A percentile compares a stretch with the other conserved stretches of the same genome.
These are phyloP conservation scores for Chrysochloris asiatica DNA, from an alignment of 2,113 vertebrate genomes.

Conservation along the genomic window DNA sequence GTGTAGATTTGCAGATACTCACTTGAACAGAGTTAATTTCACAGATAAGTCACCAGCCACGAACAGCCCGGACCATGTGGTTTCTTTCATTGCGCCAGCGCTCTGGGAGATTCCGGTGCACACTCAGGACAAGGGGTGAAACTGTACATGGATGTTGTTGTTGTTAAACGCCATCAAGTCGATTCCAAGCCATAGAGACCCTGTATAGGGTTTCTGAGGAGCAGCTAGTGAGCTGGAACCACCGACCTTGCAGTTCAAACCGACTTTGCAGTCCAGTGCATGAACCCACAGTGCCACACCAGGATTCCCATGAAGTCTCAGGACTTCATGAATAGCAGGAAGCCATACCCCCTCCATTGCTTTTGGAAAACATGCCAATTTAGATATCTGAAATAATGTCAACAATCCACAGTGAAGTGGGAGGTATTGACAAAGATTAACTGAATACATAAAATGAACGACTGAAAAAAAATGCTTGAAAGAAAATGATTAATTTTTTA, in stretches of 20 bases:
- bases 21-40: not conserved
- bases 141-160: no score
- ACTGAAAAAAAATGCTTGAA: not conserved
- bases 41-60: not conserved
- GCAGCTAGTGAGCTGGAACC: no score
- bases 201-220: no score
- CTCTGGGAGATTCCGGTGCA: not conserved
- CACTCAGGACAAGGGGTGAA: not conserved
- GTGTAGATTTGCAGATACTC: not conserved
- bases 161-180: no score
- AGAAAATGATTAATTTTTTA: not conserved
- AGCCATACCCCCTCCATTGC: not conserved
- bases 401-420: not conserved
- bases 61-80: not conserved
- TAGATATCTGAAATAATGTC: not conserved
- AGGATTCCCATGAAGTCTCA: no score
- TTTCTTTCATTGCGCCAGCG: no score
- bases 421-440: not conserved
- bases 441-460: no score
- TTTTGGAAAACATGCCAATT: not conserved
- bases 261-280: no score
- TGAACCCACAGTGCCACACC: no score
- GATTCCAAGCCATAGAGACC: no score
- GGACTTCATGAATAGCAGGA: not conserved
- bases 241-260: no score